These are phyloP conservation scores for Noctua janthina DNA, from an alignment of 2,888 invertebrate species.

Conservation along the genomic window DNA sequence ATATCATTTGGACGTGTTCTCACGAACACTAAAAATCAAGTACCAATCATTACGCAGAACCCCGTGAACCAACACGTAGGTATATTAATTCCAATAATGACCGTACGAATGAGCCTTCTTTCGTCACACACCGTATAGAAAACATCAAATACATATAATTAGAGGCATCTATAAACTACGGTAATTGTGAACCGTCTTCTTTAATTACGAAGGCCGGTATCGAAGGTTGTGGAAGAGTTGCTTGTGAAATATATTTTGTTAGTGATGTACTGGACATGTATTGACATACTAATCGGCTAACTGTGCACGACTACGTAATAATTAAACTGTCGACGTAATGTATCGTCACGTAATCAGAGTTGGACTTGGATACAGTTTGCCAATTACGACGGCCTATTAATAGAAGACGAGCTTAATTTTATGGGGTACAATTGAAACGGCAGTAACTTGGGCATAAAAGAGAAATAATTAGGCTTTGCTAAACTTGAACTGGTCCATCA, in stretches of 20 bases:
- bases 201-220: slow-evolving; percentile 87
- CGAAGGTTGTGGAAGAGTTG: slow-evolving; percentile 76
- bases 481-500: neutral
- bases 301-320: slow-evolving; percentile 53
- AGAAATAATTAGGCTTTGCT: neutral
- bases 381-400: slow-evolving; percentile 32
- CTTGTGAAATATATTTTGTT: slow-evolving; percentile 68
- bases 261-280: slow-evolving; percentile 60
- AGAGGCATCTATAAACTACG: slow-evolving; percentile 89
- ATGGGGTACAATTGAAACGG: neutral
- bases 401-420: slow-evolving; percentile 10
- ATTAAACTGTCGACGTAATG: slow-evolving; percentile 60
- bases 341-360: slow-evolving; percentile 50
- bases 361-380: slow-evolving; percentile 32
- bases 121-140: slow-evolving; percentile 89
- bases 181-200: slow-evolving; percentile 88
- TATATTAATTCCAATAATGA: slow-evolving; percentile 90
- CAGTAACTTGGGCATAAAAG: neutral
- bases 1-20: slow-evolving; percentile 87
- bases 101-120: slow-evolving; percentile 85
- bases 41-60: slow-evolving; percentile 85
- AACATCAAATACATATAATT: slow-evolving; percentile 90
- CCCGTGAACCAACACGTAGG: slow-evolving; percentile 89
- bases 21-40: slow-evolving; percentile 87
- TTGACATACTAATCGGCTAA: slow-evolving; percentile 63